These are phyloP conservation scores for Pedionomus torquatus DNA, from an alignment of 2,113 vertebrate species.

Conservation along the genomic window DNA sequence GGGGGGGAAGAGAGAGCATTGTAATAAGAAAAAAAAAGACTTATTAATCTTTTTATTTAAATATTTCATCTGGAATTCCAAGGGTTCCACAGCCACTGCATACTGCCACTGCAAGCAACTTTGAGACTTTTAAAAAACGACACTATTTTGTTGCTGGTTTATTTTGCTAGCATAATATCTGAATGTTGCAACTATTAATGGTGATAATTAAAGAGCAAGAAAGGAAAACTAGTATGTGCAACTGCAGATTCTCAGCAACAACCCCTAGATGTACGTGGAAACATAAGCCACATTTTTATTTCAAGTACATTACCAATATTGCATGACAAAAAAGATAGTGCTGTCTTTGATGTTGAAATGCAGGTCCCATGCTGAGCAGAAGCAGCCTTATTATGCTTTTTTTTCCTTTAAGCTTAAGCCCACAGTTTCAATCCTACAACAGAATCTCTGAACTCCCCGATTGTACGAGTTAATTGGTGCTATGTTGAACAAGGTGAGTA, in stretches of 20 bases:
- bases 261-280: neutral
- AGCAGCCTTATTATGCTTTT: neutral
- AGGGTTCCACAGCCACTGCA: neutral
- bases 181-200: neutral
- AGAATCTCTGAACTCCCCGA: neutral
- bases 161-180: neutral
- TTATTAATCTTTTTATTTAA: neutral
- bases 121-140: neutral
- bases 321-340: neutral
- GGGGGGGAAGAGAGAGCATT: neutral
- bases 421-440: neutral
- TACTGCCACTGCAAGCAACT: neutral
- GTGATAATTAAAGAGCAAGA: neutral
- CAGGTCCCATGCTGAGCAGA: neutral
- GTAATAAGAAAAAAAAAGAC: neutral
- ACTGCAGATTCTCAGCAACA: neutral
- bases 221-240: neutral
- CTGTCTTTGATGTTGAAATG: neutral
- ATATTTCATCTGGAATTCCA: neutral
- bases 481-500: neutral
- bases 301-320: neutral
- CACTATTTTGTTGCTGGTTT: neutral
- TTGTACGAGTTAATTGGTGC: neutral
- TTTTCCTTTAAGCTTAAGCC: neutral
- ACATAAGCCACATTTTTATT: neutral